These are phyloP conservation scores for Bubo blakistoni DNA, from an alignment of 2,113 vertebrate species.

Conservation along the genomic window DNA sequence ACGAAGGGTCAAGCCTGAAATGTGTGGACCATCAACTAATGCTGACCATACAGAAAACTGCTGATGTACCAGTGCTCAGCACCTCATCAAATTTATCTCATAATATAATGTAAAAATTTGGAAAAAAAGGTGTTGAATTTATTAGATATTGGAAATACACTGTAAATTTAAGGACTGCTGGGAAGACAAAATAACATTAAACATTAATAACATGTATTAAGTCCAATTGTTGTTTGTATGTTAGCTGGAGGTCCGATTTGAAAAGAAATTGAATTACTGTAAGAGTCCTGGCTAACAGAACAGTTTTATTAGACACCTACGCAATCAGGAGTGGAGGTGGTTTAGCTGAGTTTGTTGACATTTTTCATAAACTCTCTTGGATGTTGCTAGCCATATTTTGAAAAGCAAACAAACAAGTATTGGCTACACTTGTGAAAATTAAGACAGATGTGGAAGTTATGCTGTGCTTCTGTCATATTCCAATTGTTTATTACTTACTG, in stretches of 20 bases:
- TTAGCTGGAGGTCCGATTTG: neutral
- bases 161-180: neutral
- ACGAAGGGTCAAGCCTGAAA: neutral
- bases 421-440: neutral
- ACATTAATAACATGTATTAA: neutral
- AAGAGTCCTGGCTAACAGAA: neutral
- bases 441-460: neutral
- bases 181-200: neutral
- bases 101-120: neutral
- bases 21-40: neutral
- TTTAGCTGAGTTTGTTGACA: neutral
- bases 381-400: neutral
- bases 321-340: neutral
- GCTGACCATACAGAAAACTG: neutral
- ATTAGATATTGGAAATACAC: neutral
- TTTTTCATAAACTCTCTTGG: neutral
- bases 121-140: neutral
- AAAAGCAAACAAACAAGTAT: neutral
- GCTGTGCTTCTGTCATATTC: neutral
- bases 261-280: neutral
- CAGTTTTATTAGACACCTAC: neutral
- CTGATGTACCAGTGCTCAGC: neutral
- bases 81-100: neutral
- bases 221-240: neutral
- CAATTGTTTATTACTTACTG: constrained; percentile 74